A percentile compares a stretch with the other conserved stretches of the same genome.
phyloP scores from a whole-genome alignment of 2,888 invertebrate genomes.

The Entomobrya proxima region DNA sequence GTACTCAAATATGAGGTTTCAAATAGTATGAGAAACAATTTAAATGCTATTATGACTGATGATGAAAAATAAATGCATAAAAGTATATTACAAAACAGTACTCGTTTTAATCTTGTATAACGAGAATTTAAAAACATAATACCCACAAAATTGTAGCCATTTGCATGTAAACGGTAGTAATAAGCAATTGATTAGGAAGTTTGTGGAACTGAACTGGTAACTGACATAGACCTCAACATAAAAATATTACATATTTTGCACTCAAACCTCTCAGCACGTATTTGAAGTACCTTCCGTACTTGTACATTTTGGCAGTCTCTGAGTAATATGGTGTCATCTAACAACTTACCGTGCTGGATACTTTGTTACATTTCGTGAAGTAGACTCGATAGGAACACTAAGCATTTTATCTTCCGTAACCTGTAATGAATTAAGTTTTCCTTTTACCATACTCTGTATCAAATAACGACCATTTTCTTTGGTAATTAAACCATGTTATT shows the following conservation, averaged over 20 bases:
- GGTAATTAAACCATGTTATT: background rate
- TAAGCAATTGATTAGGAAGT: slow-evolving; percentile 14
- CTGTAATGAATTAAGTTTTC: background rate
- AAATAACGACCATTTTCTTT: background rate
- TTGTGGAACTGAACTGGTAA: slow-evolving; percentile 28
- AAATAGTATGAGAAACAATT: too few species aligned
- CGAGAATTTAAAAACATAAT: background rate
- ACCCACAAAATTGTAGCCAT: background rate
- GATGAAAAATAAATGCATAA: background rate
- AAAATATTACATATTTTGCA: slow-evolving; percentile 12
- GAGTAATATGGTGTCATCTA: background rate
- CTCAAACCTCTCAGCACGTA: background rate
- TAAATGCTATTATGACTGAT: too few species aligned
- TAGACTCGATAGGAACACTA: background rate
- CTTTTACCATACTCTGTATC: background rate
- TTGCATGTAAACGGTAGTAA: background rate
- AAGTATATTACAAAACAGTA: background rate
- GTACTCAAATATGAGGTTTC: too few species aligned
- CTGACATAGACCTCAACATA: slow-evolving; percentile 19
- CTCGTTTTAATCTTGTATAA: background rate
- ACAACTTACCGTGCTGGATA: background rate
- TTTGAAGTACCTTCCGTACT: background rate
- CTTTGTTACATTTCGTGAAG: background rate
- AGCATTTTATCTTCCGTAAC: slow-evolving; percentile 49
- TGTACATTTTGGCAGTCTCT: slow-evolving; percentile 12